Evolutionary conservation across 2,113 vertebrate genomes (phyloP), one percentile per base, ranked within the genome.

Genomic region (Vicugna pacos): DNA sequence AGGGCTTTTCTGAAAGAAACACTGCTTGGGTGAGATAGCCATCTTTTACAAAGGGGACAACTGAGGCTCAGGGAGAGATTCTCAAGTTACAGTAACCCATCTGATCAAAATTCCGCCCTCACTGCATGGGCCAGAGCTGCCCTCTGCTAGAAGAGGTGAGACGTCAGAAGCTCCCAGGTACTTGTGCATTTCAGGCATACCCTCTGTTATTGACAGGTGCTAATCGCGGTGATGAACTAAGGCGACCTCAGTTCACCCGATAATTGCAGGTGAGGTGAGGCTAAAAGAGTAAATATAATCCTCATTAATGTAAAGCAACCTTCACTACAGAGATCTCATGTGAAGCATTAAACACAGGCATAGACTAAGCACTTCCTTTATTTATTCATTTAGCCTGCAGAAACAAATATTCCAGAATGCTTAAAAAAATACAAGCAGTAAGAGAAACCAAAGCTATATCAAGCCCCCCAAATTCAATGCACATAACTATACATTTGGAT

Each of bases 231-330:
- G 88, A 93, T 70, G 86, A 95, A 54, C 86, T 70, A 72, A 46
- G 50, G 32, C 35, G 95, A 89, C 77, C 92, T 0, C 2, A 69
- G 86, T 32, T 93, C 84, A 92, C 75, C 46, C 48, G n/a, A 7
- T 80, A 56, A 93, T 19, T 75, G 60, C 91, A 92, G 75, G 79
- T 54, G 73, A 92, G 75, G 79, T 54, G 73, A 96, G 28, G 58
- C 52, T 46, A 12, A 86, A 76, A 85, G 91, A 75, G 67, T 52
- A 73, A 91, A 69, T 76, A 79, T 62, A 35, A 83, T 56, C 30
- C 42, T 93, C 86, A 22, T 64, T 82, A 89, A 85, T 15, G 58
- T 15, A 56, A 91, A 86, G 56, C 60, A 42, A 48, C 2, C 17
- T 76, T 69, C 32, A 6, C 35, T 38, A 8, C 2, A 14, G 65